Percentiles rank a stretch among this genome's conserved stretches.
Evolutionary conservation across 2,888 invertebrate genomes (phyloP).

Genomic region (Eubasilissa splendida): DNA sequence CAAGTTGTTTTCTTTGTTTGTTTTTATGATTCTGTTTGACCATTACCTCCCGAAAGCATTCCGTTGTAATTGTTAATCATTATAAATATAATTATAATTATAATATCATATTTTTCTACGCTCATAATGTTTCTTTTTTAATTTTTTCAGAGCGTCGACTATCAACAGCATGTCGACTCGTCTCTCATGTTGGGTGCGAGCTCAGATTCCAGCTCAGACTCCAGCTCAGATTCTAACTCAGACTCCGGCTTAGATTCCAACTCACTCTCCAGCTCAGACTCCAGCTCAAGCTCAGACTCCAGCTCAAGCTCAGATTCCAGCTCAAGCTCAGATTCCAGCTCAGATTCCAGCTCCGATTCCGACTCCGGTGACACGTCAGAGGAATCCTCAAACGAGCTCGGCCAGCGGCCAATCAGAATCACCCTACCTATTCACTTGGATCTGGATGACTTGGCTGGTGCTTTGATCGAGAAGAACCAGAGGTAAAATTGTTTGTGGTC

Average conservation of each 20-base stretch:
- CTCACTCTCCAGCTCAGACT: neutral
- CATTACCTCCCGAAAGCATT: too few relatives aligned
- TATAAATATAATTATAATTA: too few relatives aligned
- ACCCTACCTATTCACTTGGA: constrained; percentile 87
- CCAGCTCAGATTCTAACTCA: neutral
- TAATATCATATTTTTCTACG: too few relatives aligned
- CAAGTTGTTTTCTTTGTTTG: too few relatives aligned
- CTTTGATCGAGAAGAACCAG: constrained; percentile 79
- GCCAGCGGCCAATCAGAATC: constrained; percentile 74
- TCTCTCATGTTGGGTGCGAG: neutral
- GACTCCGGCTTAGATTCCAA: neutral
- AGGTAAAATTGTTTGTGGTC: constrained; percentile 66
- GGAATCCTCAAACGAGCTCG: constrained; percentile 74
- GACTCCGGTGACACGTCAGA: constrained; percentile 65
- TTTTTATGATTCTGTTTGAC: too few relatives aligned
- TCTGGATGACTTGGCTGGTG: constrained; percentile 86
- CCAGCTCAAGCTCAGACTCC: constrained; percentile 20
- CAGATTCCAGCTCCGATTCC: neutral
- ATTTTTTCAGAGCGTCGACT: too few relatives aligned
- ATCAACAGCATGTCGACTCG: neutral
- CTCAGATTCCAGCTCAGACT: constrained; percentile 22
- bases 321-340: neutral
- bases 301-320: constrained; percentile 13
- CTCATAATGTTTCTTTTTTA: too few relatives aligned
- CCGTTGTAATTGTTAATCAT: too few relatives aligned